Percentiles rank a stretch among this genome's conserved stretches.
Conservation (phyloP, 2,888 invertebrate genomes). For the Iselma pallidipennis region DNA sequence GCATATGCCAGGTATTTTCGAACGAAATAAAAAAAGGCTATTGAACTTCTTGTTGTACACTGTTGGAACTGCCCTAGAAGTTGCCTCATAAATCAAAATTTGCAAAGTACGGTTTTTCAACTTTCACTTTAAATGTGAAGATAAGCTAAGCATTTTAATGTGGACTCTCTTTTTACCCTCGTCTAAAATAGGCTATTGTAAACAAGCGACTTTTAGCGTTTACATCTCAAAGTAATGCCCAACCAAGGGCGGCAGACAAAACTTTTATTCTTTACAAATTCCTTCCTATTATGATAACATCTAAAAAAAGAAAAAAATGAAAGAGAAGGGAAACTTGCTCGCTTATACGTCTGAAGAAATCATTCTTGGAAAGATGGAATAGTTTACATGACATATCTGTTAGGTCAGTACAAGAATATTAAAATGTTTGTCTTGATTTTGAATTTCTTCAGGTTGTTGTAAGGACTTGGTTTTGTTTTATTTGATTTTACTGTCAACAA, state of each 20-base stretch:
- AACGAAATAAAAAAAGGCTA: slow-evolving; percentile 21
- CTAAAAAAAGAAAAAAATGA: background rate
- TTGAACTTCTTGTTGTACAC: slow-evolving; percentile 24
- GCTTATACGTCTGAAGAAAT: background rate
- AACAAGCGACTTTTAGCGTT: slow-evolving; percentile 41
- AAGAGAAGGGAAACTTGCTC: background rate
- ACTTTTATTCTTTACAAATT: slow-evolving; percentile 23
- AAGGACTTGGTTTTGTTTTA: too few relatives aligned
- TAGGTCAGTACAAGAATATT: background rate
- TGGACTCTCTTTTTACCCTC: slow-evolving; percentile 45
- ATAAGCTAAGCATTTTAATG: slow-evolving; percentile 42
- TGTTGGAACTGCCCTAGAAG: slow-evolving; percentile 35
- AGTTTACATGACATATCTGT: too few relatives aligned
- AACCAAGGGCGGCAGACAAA: slow-evolving; percentile 15
- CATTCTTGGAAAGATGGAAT: too few relatives aligned
- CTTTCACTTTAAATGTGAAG: slow-evolving; percentile 49
- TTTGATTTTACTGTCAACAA: background rate
- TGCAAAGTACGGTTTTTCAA: slow-evolving; percentile 52
- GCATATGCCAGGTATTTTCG: slow-evolving; percentile 10
- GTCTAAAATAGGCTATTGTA: slow-evolving; percentile 46
- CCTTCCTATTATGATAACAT: slow-evolving; percentile 14
- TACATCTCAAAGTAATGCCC: slow-evolving; percentile 2
- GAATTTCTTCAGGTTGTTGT: too few relatives aligned
- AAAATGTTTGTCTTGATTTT: background rate
- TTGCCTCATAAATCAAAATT: slow-evolving; percentile 53